Evolutionary conservation across 2,888 invertebrate genomes (phyloP), one percentile per base, ranked within the genome.

Genomic region (Alviniconcha strummeri): DNA sequence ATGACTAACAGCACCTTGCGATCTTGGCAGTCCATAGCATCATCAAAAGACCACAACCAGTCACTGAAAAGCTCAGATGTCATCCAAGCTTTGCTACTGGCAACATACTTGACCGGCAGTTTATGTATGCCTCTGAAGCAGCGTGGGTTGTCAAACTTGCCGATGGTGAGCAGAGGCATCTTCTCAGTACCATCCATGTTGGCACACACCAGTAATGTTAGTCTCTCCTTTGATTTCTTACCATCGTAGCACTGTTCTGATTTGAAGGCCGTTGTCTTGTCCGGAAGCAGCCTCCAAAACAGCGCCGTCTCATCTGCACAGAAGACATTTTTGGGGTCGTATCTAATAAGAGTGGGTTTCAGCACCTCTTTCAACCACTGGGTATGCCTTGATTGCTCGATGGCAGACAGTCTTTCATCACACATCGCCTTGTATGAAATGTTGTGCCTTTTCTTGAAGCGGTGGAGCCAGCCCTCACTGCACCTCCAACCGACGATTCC

Each of bases 161-260:
- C 86, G 52, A 88, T 88, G 17, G 86, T 82, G 7, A 88, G 56
- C 11, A 84, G 84, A 57, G 77, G 83, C 17, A 84, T 55, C 77
- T 88, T 87, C 17, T 88, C 85, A 7, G 83, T 76, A 13, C 86
- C 87, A 36, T 77, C 74, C 84, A 83, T 79, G 56, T 88, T 85
- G 15, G 80, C 64, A 80, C 85, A 83, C 0, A 85, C 17, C 15
- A 84, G 36, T n/a, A 88, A 77, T 0, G 87, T 84, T 11, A 88
- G 56, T 36, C 88, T 64, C 11, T 82, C 82, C 60, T 76, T 88
- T 82, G 80, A 86, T 83, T 64, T 82, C 75, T 80, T 83, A 19
- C 86, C 85, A 76, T 82, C 81, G 19, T 81, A 75, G 64, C 85
- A 85, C 55, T 72, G 80, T 54, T 86, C 84, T 9, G 84, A 83